phyloP scores from a whole-genome alignment of 2,797 vertebrate species.

The Enteromius trimaculatus region DNA sequence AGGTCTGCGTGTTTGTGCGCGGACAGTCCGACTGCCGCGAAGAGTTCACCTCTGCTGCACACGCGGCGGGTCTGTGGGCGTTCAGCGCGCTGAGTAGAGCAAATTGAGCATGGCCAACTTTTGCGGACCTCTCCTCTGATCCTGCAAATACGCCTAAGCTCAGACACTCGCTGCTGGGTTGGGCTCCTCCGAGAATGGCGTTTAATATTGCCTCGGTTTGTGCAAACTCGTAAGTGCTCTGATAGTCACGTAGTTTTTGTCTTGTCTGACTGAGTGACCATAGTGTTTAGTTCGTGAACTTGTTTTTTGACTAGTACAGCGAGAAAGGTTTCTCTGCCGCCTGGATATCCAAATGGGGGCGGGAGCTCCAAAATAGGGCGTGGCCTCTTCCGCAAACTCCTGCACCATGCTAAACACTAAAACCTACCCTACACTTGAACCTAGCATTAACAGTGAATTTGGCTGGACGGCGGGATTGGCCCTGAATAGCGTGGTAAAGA shows the following conservation, averaged over 20 bases:
- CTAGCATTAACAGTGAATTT: too few relatives aligned
- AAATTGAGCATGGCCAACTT: slow-evolving; percentile 48
- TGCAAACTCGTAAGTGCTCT: not conserved
- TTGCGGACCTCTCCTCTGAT: slow-evolving; percentile 39
- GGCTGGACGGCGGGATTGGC: too few relatives aligned
- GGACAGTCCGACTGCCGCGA: slow-evolving; percentile 60
- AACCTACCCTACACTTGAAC: too few relatives aligned
- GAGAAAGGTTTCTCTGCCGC: too few relatives aligned
- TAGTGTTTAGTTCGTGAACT: not conserved
- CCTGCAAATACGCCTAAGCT: slow-evolving; percentile 32
- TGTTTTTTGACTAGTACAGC: not conserved
- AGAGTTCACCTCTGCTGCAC: slow-evolving; percentile 56
- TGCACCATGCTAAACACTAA: too few relatives aligned
- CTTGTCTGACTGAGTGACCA: not conserved
- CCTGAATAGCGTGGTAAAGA: too few relatives aligned
- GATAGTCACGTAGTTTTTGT: not conserved
- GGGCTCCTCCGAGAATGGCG: not conserved
- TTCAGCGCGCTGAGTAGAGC: slow-evolving; percentile 42
- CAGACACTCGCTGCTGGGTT: slow-evolving; percentile 31
- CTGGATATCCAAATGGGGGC: too few relatives aligned
- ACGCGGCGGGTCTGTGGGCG: not conserved
- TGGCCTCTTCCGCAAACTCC: too few relatives aligned
- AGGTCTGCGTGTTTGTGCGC: slow-evolving; percentile 34
- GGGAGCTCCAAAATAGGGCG: too few relatives aligned
- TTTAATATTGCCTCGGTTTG: not conserved